Base-by-base conservation (phyloP, 2,113 vertebrate genomes). In the Grammomys dolichurus region DNA sequence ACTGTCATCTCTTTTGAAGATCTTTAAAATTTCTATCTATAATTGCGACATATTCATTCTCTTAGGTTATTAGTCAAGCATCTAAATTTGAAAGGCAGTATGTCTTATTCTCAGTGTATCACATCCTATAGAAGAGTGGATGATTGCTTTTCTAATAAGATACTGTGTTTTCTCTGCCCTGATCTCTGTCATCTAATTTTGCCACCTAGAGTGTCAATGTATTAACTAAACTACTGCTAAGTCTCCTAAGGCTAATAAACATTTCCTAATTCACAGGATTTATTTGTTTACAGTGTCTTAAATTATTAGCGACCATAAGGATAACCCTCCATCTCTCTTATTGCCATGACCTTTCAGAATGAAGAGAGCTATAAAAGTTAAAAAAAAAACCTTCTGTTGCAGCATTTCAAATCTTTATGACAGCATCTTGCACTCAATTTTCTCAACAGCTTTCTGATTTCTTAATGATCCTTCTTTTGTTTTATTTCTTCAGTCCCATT, bases 251-350 rank as follows among this genome's bases (percentile, higher is more conserved):
- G 75, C 93, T 97, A 98, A 98, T 97, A 98, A 98, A 98, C 94
- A 97, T 97, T 97, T 98, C 97, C 63, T 92, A 90, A 90, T 82
- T 90, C 87, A 70, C 67, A 76, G 33, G 92, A 98, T 98, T 98
- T 98, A 98, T 98, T 98, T 98, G 97, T 98, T 98, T 98, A 97
- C 87, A 96, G 63, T 97, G 86, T 97, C 98, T 98, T 95, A 98
- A 98, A 98, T 96, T 98, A 97, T 90, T 96, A 86, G 78, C 95
- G 69, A 98, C 97, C 95, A 97, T 98, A 98, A 98, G 89, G 90
- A 97, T 96, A 98, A 97, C 73, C 77, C 95, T 98, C 96, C 96
- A 97, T 98, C 97, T 95, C 97, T 81, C 82, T 94, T 94, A 96
- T 70, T 80, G 91, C 96, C 54, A 75, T 98, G 98, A 98, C 98